A percentile compares a stretch with the other conserved stretches of the same genome.
These are phyloP conservation scores for Hirtodrosophila histrioides DNA, from an alignment of 2,888 invertebrate genomes.

Conservation along the genomic window DNA sequence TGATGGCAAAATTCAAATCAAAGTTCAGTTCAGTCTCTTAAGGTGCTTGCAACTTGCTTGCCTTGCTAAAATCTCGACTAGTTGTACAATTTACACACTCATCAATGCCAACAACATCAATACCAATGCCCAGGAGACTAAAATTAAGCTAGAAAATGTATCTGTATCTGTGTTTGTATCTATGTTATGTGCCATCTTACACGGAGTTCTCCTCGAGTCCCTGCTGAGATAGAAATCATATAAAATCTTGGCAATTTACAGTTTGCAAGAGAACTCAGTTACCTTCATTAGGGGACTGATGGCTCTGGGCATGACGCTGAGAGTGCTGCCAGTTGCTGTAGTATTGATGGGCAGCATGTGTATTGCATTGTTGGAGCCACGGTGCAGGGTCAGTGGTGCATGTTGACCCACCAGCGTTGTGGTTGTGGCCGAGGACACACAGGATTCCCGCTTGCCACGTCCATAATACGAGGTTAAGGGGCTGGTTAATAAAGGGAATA, in stretches of 20 bases:
- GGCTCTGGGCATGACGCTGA: conserved; percentile 80
- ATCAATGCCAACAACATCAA: conserved; percentile 31
- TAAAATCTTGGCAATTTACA: conserved; percentile 3
- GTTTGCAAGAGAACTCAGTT: conserved; percentile 20
- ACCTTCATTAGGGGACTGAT: conserved; percentile 85
- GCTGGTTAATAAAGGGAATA: conserved; percentile 82
- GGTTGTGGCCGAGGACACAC: conserved; percentile 91
- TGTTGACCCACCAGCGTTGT: conserved; percentile 88
- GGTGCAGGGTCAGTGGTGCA: conserved; percentile 79
- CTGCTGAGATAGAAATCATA: conserved; percentile 63
- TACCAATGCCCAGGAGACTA: conserved; percentile 35
- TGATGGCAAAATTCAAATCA: conserved; percentile 41
- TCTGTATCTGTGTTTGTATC: too few species aligned
- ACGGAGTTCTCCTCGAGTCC: conserved; percentile 84
- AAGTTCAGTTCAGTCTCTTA: conserved; percentile 77
- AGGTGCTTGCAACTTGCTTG: conserved; percentile 64
- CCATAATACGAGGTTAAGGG: conserved; percentile 88
- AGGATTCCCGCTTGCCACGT: conserved; percentile 89
- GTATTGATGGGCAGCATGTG: conserved; percentile 78
- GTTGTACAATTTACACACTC: conserved; percentile 37
- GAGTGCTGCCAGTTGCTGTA: conserved; percentile 63
- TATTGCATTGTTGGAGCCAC: conserved; percentile 83
- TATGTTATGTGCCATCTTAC: conserved; percentile 43
- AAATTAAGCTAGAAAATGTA: conserved; percentile 24
- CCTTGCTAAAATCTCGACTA: conserved; percentile 58